Conservation (phyloP, 2,797 vertebrate genomes). For the Aplochiton taeniatus region DNA sequence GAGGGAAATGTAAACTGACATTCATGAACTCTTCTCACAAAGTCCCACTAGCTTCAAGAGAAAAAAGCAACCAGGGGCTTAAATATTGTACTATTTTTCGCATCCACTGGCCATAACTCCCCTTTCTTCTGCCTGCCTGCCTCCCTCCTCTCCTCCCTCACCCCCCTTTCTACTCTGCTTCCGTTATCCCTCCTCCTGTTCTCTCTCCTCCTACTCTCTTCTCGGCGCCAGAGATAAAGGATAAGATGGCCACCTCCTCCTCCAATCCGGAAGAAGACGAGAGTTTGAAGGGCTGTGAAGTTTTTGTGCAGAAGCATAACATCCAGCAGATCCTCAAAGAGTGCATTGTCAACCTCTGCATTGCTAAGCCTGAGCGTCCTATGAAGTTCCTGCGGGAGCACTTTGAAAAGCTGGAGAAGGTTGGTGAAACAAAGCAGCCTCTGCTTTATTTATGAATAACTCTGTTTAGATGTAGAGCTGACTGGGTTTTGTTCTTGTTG, state of each 20-base stretch:
- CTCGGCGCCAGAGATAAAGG: slow-evolving; percentile 75
- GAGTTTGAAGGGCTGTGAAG: slow-evolving; percentile 92
- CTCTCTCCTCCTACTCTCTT: slow-evolving; percentile 34
- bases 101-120: background rate
- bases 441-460: slow-evolving; percentile 8
- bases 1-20: slow-evolving; percentile 8
- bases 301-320: slow-evolving; percentile 94
- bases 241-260: slow-evolving; percentile 89
- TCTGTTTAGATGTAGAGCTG: slow-evolving; percentile 3
- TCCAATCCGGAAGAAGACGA: slow-evolving; percentile 90
- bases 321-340: slow-evolving; percentile 96
- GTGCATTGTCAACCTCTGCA: slow-evolving; percentile 95
- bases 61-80: slow-evolving; percentile 18
- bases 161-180: slow-evolving; percentile 22
- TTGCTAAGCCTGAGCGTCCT: slow-evolving; percentile 92
- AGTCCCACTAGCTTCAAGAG: slow-evolving; percentile 5
- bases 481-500: slow-evolving; percentile 11
- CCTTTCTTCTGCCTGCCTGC: slow-evolving; percentile 10
- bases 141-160: slow-evolving; percentile 26
- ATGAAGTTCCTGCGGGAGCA: slow-evolving; percentile 96
- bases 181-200: slow-evolving; percentile 61
- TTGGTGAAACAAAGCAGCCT: slow-evolving; percentile 66
- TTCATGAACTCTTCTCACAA: slow-evolving; percentile 14
- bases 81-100: slow-evolving; percentile 21
- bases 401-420: slow-evolving; percentile 98